These are phyloP conservation scores for Thalassophryne amazonica DNA, from an alignment of 2,797 vertebrate species.

Conservation along the genomic window DNA sequence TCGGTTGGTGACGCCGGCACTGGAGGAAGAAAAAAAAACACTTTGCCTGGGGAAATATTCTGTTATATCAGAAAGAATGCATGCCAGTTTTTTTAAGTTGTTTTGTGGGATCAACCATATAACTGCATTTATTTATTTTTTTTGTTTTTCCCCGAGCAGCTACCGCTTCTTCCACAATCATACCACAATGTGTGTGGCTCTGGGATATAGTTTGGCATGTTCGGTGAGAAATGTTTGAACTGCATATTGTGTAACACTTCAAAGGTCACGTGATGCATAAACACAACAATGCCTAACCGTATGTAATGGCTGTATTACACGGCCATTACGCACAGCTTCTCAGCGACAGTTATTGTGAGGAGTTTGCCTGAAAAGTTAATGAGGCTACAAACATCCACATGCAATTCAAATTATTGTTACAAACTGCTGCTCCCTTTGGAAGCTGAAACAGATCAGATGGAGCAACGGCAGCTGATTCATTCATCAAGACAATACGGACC, in stretches of 20 bases:
- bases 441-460: neutral
- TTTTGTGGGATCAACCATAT: too few relatives aligned
- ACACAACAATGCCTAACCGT: constrained; percentile 26
- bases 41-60: too few relatives aligned
- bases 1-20: too few relatives aligned
- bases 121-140: too few relatives aligned
- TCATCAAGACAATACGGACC: neutral
- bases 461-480: neutral
- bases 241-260: constrained; percentile 37
- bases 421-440: constrained; percentile 5
- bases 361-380: constrained; percentile 36
- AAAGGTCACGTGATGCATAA: constrained; percentile 39
- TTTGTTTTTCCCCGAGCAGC: too few relatives aligned
- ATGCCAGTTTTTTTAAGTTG: too few relatives aligned
- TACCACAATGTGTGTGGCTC: constrained; percentile 22
- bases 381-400: constrained; percentile 13
- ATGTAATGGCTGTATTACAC: constrained; percentile 34
- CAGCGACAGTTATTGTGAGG: constrained; percentile 15
- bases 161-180: constrained; percentile 39
- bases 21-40: too few relatives aligned
- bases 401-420: constrained; percentile 16
- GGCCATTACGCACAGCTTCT: constrained; percentile 34
- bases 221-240: constrained; percentile 40
- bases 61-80: too few relatives aligned
- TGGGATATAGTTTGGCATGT: constrained; percentile 30